phyloP scores from a whole-genome alignment of 2,888 invertebrate species.

The Conistra vaccinii region DNA sequence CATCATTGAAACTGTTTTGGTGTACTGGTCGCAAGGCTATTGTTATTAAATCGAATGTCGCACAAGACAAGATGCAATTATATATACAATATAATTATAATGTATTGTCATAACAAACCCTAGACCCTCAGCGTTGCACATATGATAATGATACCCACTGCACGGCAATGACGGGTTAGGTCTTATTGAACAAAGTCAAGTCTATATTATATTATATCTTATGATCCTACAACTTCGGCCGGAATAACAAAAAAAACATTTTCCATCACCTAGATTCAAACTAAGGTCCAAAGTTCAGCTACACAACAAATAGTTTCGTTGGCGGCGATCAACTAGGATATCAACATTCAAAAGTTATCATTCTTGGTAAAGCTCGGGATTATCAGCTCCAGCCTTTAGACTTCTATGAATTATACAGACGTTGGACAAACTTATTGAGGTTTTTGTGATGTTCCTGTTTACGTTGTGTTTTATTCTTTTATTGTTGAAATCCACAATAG shows the following conservation, averaged over 20 bases:
- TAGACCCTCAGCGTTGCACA: not conserved
- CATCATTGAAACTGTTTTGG: constrained; percentile 8
- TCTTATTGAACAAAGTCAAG: not conserved
- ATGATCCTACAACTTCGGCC: not conserved
- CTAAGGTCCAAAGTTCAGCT: not conserved
- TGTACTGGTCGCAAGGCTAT: not conserved
- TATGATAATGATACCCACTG: not conserved
- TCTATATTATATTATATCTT: not conserved
- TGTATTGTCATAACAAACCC: constrained; percentile 1
- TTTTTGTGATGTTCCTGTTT: not conserved
- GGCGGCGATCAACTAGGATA: not conserved
- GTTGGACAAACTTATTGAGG: not conserved
- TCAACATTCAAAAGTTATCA: not conserved
- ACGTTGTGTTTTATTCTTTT: not conserved
- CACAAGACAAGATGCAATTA: not conserved
- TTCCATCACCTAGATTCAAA: too few relatives aligned
- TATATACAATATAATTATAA: not conserved
- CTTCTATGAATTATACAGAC: not conserved
- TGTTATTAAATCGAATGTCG: constrained; percentile 15
- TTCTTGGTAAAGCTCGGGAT: not conserved
- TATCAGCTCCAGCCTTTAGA: not conserved
- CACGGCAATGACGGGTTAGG: not conserved
- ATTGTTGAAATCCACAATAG: constrained; percentile 8
- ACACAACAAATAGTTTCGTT: not conserved
- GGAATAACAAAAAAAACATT: not conserved